A percentile compares a stretch with the other conserved stretches of the same genome.
Evolutionary conservation across 2,797 vertebrate species (phyloP).

Genomic region (Coccyzus lansbergi): DNA sequence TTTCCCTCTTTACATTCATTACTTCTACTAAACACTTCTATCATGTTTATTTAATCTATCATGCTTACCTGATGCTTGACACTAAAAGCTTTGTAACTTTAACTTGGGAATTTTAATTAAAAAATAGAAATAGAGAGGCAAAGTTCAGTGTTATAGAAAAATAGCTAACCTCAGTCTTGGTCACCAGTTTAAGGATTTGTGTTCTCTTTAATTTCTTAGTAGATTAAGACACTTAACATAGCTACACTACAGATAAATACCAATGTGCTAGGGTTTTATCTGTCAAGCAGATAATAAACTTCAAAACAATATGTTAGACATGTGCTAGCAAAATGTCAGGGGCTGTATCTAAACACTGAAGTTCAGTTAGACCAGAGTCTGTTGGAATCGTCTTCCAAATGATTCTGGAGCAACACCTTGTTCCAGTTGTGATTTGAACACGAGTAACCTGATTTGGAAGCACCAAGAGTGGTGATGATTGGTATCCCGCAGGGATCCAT

Average conservation of each 20-base stretch:
- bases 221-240: background rate
- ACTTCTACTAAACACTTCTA: background rate
- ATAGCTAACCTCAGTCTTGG: background rate
- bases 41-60: background rate
- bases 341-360: background rate
- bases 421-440: background rate
- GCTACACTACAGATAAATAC: background rate
- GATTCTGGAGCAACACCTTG: background rate
- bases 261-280: background rate
- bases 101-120: background rate
- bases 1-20: background rate
- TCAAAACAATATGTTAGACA: background rate
- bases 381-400: background rate
- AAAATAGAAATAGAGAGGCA: background rate
- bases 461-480: background rate
- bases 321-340: background rate
- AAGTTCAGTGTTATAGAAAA: background rate
- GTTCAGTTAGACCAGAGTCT: background rate
- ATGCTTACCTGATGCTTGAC: background rate
- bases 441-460: background rate
- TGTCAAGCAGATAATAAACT: background rate
- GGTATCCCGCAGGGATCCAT: accelerated
- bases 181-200: background rate
- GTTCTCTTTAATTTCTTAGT: background rate
- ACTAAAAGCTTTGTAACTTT: background rate